Percentiles rank a stretch among this genome's conserved stretches.
These are phyloP conservation scores for Staurois parvus DNA, from an alignment of 2,797 vertebrate species.

Conservation along the genomic window DNA sequence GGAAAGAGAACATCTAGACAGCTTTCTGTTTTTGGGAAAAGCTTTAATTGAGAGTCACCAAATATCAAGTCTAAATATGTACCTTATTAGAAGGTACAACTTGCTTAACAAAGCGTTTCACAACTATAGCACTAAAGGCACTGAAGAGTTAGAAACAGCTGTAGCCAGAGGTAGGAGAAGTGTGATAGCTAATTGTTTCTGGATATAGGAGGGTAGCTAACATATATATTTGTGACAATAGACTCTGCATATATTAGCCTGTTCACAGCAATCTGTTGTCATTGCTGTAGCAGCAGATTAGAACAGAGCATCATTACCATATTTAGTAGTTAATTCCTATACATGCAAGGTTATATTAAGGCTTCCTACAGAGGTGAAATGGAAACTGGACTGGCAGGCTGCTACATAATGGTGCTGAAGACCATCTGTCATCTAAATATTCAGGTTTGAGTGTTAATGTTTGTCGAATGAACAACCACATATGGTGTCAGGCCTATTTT, in stretches of 20 bases:
- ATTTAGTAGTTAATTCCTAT: not conserved
- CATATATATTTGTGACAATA: constrained; percentile 34
- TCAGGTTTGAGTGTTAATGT: not conserved
- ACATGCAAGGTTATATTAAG: not conserved
- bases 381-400: too few relatives aligned
- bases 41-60: not conserved
- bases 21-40: not conserved
- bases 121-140: constrained; percentile 8
- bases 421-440: not conserved
- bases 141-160: not conserved
- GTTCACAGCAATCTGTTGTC: constrained; percentile 11
- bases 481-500: not conserved
- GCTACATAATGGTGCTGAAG: too few relatives aligned
- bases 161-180: constrained; percentile 13
- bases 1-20: not conserved
- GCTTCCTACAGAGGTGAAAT: not conserved
- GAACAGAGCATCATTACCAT: not conserved
- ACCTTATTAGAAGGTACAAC: constrained; percentile 12
- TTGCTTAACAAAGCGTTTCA: constrained; percentile 19
- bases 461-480: too few relatives aligned
- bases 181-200: constrained; percentile 31
- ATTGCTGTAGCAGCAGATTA: not conserved
- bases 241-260: constrained; percentile 26
- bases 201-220: not conserved
- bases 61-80: not conserved